Percentiles rank a stretch among this genome's conserved stretches.
phyloP scores from a whole-genome alignment of 2,888 invertebrate species.

The Heteromurus nitidus region DNA sequence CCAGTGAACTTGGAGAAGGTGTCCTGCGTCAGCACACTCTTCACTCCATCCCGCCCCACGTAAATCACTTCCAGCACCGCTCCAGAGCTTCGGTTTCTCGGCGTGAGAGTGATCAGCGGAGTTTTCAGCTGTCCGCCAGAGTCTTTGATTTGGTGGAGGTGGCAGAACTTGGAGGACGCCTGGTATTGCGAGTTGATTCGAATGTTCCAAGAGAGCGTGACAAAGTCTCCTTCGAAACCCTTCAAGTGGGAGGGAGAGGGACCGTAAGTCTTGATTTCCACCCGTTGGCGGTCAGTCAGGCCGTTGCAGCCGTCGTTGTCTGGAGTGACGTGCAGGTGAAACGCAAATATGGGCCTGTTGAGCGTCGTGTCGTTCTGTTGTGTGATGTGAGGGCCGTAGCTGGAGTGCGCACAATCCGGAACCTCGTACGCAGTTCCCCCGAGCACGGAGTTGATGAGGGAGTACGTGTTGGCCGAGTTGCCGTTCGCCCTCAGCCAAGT shows the following conservation, averaged over 20 bases:
- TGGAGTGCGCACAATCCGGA: constrained; percentile 66
- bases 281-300: constrained; percentile 68
- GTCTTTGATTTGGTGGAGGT: constrained; percentile 71
- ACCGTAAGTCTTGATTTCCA: constrained; percentile 64
- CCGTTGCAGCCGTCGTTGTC: constrained; percentile 70
- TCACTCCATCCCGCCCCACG: constrained; percentile 35
- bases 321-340: constrained; percentile 62
- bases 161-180: constrained; percentile 67
- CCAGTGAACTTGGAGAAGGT: constrained; percentile 62
- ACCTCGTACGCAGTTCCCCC: constrained; percentile 67
- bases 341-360: constrained; percentile 64
- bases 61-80: constrained; percentile 63
- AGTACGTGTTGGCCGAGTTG: constrained; percentile 62
- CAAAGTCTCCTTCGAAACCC: constrained; percentile 60
- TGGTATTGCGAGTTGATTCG: constrained; percentile 69
- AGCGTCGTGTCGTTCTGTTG: constrained; percentile 55
- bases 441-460: constrained; percentile 58
- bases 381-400: constrained; percentile 64
- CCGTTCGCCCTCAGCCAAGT: constrained; percentile 66
- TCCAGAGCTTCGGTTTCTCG: constrained; percentile 24
- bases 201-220: constrained; percentile 70
- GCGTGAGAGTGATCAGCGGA: constrained; percentile 69
- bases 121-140: constrained; percentile 63
- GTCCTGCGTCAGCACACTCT: constrained; percentile 37
- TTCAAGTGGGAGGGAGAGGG: constrained; percentile 45